phyloP scores from a whole-genome alignment of 2,888 invertebrate species.

The Temnothorax ravouxi region DNA sequence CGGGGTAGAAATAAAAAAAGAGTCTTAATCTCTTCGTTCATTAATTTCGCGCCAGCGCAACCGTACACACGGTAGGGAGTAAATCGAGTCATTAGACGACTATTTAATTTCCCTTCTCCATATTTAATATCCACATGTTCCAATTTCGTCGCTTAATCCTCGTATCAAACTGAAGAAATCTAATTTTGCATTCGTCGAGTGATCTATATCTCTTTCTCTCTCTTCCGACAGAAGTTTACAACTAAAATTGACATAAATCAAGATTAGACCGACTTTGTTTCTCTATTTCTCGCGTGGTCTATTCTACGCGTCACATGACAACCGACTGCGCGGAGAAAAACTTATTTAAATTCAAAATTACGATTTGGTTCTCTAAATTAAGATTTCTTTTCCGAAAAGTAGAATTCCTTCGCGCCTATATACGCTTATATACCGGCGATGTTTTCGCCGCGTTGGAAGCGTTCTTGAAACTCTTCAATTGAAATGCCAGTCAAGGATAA shows the following conservation, averaged over 20 bases:
- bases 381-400: not conserved
- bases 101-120: conserved; percentile 27
- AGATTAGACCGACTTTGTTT: not conserved
- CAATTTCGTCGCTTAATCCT: not conserved
- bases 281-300: not conserved
- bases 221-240: not conserved
- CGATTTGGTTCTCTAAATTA: not conserved
- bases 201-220: not conserved
- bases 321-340: not conserved
- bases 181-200: not conserved
- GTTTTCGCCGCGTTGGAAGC: not conserved
- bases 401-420: not conserved
- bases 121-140: conserved; percentile 17
- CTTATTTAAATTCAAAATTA: conserved; percentile 22
- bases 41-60: conserved; percentile 17
- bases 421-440: not conserved
- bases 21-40: conserved; percentile 25
- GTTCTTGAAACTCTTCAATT: conserved; percentile 7
- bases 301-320: not conserved
- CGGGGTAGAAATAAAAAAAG: conserved; percentile 2
- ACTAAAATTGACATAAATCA: not conserved
- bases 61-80: not conserved
- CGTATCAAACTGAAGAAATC: not conserved
- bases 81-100: not conserved
- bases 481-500: conserved; percentile 1